A percentile compares a stretch with the other conserved stretches of the same genome.
These are phyloP conservation scores for Meda fulgida DNA, from an alignment of 2,797 vertebrate genomes.

Conservation along the genomic window DNA sequence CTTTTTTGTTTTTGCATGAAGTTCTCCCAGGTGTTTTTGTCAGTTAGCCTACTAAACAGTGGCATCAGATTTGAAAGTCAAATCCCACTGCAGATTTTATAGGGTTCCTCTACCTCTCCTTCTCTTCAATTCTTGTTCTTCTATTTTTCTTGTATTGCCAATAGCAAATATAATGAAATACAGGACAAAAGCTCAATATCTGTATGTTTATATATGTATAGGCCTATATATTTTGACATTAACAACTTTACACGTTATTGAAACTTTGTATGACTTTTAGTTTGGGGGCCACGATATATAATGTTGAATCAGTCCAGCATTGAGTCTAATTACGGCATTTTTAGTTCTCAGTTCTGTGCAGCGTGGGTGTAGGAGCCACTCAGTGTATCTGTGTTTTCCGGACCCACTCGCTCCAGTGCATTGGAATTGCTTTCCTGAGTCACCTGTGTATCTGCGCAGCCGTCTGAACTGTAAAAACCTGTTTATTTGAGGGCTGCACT, in stretches of 20 bases:
- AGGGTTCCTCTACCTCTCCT: neutral
- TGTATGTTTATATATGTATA: no score
- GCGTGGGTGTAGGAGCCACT: slow-evolving; percentile 11
- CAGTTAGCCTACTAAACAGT: slow-evolving; percentile 13
- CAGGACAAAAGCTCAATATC: neutral
- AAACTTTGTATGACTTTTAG: slow-evolving; percentile 18
- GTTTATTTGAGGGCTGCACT: slow-evolving; percentile 46
- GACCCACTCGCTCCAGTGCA: slow-evolving; percentile 66
- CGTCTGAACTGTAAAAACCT: slow-evolving; percentile 36
- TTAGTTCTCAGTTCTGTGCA: neutral
- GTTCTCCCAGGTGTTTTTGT: slow-evolving; percentile 23
- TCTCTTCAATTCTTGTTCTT: neutral
- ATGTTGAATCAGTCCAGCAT: slow-evolving; percentile 1
- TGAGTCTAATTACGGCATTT: slow-evolving; percentile 6
- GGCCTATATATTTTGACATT: slow-evolving; percentile 2
- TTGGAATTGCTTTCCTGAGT: slow-evolving; percentile 72
- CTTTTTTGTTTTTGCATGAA: neutral
- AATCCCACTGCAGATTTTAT: neutral
- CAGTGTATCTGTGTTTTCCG: slow-evolving; percentile 68
- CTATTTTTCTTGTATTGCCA: neutral
- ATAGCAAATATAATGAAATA: neutral
- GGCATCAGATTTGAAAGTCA: slow-evolving; percentile 23
- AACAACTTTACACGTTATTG: neutral
- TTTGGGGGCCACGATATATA: neutral
- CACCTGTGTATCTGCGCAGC: slow-evolving; percentile 59